Base-by-base conservation (phyloP, 35 echinoderm and acorn worm species). In the Patiria miniata region DNA sequence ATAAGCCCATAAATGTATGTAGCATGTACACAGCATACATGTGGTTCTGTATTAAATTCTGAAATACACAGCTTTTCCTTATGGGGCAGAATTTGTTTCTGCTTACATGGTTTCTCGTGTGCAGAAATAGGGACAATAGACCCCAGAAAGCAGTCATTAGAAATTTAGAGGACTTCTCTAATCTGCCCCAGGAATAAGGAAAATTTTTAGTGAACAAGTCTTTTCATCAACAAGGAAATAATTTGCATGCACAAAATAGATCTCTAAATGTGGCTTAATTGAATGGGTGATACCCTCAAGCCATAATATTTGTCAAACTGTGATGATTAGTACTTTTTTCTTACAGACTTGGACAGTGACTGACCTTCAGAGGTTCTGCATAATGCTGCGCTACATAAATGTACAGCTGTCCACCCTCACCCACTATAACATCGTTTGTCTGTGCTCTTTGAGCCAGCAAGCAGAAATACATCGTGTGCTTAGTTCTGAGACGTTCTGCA, bases 291-390 rank as follows among this genome's bases (percentile, higher is more conserved):
- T 1, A 1, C n/a, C 14, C n/a, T 57, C 14, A 57, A 17, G 53
- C n/a, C 14, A 17, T n/a, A 14, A 0, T 17, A 57, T n/a, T 57
- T 57, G 14, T 57, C 53, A 57, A 14, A 57, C 53, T 57, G 53
- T 57, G 14, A 17, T 57, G n/a, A 57, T 57, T 17, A 17, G 53
- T 57, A 17, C n/a, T 14, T 14, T 57, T n/a, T 14, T 57, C 14
- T 57, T 57, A 14, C 0, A 57, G 53, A 57, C 14, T 3, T 57
- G 53, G 53, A 57, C 53, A 57, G 53, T 57, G 14, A 57, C 53
- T 57, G 53, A 57, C 53, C 53, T 57, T 57, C 53, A 57, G 53
- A 57, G n/a, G 53, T 57, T 57, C n/a, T 57, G 53, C 53, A 57
- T 57, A 14, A 57, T 57, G 53, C 53, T 57, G 14, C 53, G 53